phyloP scores from a whole-genome alignment of 2,113 vertebrate species.

The Scolopax mira region DNA sequence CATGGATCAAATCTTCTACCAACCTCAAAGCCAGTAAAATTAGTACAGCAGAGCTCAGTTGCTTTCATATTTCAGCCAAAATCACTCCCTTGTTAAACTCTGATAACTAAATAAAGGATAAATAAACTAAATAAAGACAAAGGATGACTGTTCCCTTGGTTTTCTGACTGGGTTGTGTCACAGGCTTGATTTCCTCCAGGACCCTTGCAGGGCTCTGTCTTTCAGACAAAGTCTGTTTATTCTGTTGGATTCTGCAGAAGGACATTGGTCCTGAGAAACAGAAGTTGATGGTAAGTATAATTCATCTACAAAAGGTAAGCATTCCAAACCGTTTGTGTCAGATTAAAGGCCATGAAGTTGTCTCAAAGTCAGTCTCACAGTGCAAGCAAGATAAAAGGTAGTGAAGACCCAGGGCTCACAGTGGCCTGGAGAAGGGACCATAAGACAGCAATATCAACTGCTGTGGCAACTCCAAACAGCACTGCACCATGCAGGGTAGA shows the following conservation, averaged over 20 bases:
- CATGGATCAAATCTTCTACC: conserved; percentile 19
- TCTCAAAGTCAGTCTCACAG: background rate
- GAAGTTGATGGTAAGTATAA: background rate
- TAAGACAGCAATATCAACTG: background rate
- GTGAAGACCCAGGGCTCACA: background rate
- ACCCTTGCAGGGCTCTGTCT: background rate
- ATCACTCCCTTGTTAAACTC: conserved; percentile 20
- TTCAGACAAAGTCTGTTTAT: background rate
- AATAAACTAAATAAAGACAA: conserved; percentile 49
- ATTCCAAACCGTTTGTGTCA: background rate
- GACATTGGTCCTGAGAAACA: background rate
- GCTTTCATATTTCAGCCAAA: conserved; percentile 58
- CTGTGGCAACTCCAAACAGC: background rate
- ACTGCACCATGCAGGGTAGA: background rate
- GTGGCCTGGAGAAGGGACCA: background rate
- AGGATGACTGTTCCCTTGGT: background rate
- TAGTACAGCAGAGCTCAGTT: background rate
- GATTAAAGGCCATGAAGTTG: background rate
- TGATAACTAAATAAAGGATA: conserved; percentile 52
- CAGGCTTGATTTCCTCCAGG: background rate
- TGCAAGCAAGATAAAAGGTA: background rate
- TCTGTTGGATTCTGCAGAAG: background rate
- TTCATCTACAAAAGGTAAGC: background rate
- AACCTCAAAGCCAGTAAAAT: conserved; percentile 44
- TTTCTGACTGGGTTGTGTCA: background rate